Evolutionary conservation across 2,888 invertebrate species (phyloP).

Genomic region (Drosophila falleni): DNA sequence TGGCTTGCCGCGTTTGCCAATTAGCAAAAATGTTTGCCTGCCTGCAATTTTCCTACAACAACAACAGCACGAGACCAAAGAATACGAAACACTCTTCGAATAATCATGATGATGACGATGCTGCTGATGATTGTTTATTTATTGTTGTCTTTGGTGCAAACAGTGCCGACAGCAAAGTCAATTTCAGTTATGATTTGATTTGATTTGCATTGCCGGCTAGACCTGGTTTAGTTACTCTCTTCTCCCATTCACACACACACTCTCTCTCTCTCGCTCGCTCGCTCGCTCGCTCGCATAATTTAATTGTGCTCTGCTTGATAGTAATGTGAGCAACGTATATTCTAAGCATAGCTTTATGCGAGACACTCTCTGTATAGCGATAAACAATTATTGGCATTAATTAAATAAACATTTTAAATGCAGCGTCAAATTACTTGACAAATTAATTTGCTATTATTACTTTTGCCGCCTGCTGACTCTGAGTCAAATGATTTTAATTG

Average conservation of each 20-base stretch:
- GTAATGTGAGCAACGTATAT: slow-evolving; percentile 14
- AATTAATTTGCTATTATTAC: slow-evolving; percentile 69
- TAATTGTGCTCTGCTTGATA: slow-evolving; percentile 1
- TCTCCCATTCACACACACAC: neutral
- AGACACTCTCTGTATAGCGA: slow-evolving; percentile 5
- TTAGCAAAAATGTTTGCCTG: slow-evolving; percentile 73
- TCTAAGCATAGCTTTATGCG: slow-evolving; percentile 10
- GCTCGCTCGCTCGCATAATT: neutral
- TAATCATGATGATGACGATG: slow-evolving; percentile 13
- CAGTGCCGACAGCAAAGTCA: slow-evolving; percentile 14
- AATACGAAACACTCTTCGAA: slow-evolving; percentile 17
- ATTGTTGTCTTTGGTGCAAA: slow-evolving; percentile 20
- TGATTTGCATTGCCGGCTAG: slow-evolving; percentile 69
- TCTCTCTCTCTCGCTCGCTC: slow-evolving; percentile 1
- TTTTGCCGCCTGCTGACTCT: slow-evolving; percentile 42
- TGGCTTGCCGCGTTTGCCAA: slow-evolving; percentile 57
- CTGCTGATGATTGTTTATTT: slow-evolving; percentile 10
- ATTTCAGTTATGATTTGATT: slow-evolving; percentile 43
- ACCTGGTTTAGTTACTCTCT: slow-evolving; percentile 55
- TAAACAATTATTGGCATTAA: slow-evolving; percentile 68
- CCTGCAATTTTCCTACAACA: slow-evolving; percentile 52
- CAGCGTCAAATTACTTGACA: slow-evolving; percentile 67
- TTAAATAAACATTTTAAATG: slow-evolving; percentile 73
- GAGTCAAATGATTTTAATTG: slow-evolving; percentile 67
- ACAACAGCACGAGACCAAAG: slow-evolving; percentile 29